Conservation (phyloP, 2,113 vertebrate species). For the Myotis yumanensis region DNA sequence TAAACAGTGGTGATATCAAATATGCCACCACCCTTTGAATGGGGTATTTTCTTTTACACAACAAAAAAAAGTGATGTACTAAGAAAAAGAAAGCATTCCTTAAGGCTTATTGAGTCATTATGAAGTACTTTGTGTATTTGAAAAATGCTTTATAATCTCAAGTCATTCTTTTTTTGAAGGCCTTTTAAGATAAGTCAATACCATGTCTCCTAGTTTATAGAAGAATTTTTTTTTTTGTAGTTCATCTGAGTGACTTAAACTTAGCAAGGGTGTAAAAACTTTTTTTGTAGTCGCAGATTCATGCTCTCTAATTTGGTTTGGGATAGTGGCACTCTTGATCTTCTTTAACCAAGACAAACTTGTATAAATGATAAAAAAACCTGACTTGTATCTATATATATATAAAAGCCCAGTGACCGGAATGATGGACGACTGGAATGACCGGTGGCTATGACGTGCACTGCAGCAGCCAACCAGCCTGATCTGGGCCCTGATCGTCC, state of each 20-base stretch:
- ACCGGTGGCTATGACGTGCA: too few relatives aligned
- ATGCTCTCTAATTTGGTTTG: neutral
- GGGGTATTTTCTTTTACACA: constrained; percentile 67
- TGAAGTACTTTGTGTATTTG: constrained; percentile 60
- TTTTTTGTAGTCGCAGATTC: neutral
- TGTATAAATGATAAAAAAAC: neutral
- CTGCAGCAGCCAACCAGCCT: too few relatives aligned
- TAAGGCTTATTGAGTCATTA: constrained; percentile 50
- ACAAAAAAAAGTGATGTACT: constrained; percentile 57
- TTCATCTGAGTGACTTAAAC: neutral
- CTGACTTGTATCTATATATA: too few relatives aligned
- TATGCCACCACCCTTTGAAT: constrained; percentile 53
- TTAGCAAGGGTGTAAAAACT: neutral
- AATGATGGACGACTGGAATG: too few relatives aligned
- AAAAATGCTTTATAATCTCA: constrained; percentile 60
- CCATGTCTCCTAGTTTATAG: constrained; percentile 12
- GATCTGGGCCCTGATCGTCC: too few relatives aligned
- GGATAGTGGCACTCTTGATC: neutral
- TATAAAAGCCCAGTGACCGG: too few relatives aligned
- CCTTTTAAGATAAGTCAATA: constrained; percentile 54
- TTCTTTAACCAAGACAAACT: neutral
- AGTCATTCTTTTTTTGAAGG: constrained; percentile 50
- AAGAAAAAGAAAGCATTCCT: constrained; percentile 64
- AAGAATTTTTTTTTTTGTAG: constrained; percentile 1
- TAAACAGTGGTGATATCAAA: constrained; percentile 64